phyloP scores from a whole-genome alignment of 2,113 vertebrate genomes.

The Pteruthius melanotis region DNA sequence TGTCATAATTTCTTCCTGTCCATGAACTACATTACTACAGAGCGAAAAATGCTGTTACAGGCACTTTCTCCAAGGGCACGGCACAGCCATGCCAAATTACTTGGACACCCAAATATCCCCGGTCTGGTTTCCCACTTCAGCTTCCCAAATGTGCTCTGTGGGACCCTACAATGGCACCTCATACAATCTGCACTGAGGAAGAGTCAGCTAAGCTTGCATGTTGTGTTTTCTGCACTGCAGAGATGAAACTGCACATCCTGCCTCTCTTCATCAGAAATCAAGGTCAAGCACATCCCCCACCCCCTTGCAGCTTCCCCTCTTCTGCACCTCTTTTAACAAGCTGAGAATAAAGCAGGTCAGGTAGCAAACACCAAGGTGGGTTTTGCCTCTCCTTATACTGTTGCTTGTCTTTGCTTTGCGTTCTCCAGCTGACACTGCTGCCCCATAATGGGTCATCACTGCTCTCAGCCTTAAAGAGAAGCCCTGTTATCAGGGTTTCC shows the following conservation, averaged over 20 bases:
- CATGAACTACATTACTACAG: neutral
- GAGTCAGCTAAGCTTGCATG: neutral
- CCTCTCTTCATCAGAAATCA: neutral
- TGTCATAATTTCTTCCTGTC: neutral
- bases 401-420: neutral
- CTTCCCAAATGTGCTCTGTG: neutral
- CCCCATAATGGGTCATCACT: rapidly evolving
- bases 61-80: neutral
- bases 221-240: neutral
- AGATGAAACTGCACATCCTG: neutral
- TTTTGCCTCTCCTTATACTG: neutral
- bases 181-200: neutral
- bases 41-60: neutral
- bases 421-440: neutral
- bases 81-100: neutral
- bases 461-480: neutral
- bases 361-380: neutral
- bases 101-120: neutral
- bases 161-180: neutral
- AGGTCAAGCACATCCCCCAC: neutral
- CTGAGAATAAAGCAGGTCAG: neutral
- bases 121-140: neutral
- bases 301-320: neutral
- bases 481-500: neutral
- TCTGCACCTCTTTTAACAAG: neutral